Conservation (phyloP, 2,113 vertebrate genomes). For the Prietella phreatophila region DNA sequence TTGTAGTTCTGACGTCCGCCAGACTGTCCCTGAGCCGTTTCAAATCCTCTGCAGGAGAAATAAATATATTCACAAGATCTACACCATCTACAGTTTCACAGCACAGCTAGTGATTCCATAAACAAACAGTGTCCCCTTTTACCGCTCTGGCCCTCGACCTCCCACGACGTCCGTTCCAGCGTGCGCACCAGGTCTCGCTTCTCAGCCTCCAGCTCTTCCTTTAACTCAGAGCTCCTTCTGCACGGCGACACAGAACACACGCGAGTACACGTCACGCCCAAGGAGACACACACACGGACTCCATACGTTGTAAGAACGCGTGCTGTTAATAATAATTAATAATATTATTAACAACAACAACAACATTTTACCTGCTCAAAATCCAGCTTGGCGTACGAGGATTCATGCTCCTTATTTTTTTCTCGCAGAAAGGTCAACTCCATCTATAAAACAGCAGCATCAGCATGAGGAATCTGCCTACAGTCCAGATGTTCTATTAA, state of each 20-base stretch:
- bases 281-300: not conserved
- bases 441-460: slow-evolving; percentile 65
- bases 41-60: not conserved
- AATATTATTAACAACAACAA: too few species aligned
- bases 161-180: slow-evolving; percentile 84
- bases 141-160: slow-evolving; percentile 91
- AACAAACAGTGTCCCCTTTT: not conserved
- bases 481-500: not conserved
- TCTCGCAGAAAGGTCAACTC: slow-evolving; percentile 78
- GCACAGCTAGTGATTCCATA: not conserved
- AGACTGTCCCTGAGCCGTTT: too few species aligned
- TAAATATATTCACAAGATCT: not conserved
- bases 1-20: too few species aligned
- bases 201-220: slow-evolving; percentile 88
- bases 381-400: slow-evolving; percentile 68
- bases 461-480: not conserved
- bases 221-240: slow-evolving; percentile 82
- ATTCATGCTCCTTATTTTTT: slow-evolving; percentile 82
- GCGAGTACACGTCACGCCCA: not conserved
- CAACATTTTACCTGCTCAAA: slow-evolving; percentile 81
- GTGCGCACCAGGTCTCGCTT: slow-evolving; percentile 90
- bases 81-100: too few species aligned
- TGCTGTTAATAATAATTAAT: too few species aligned
- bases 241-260: slow-evolving; percentile 15
- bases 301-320: not conserved